Conservation (phyloP, 2,888 invertebrate species). For the Cyrtodaria siliqua region DNA sequence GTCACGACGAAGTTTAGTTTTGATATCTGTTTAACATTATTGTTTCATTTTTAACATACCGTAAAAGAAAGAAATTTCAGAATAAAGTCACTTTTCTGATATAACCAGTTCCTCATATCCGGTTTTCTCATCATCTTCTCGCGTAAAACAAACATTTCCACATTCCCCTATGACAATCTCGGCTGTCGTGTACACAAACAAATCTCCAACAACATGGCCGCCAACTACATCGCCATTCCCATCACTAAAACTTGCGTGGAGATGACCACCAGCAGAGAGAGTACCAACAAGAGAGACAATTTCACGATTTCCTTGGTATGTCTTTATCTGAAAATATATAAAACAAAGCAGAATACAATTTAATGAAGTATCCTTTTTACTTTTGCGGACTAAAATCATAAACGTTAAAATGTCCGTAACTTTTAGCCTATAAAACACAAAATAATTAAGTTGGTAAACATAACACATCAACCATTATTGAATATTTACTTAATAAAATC, state of each 20-base stretch:
- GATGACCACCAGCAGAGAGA: constrained; percentile 84
- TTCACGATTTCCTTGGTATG: constrained; percentile 81
- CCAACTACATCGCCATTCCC: constrained; percentile 84
- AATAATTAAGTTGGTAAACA: too few relatives aligned
- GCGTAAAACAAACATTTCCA: constrained; percentile 67
- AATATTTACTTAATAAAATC: too few relatives aligned
- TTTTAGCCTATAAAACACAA: too few relatives aligned
- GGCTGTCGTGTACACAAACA: constrained; percentile 86
- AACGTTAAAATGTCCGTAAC: too few relatives aligned
- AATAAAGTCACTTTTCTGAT: not conserved
- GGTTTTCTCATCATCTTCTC: constrained; percentile 71
- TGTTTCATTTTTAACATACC: too few relatives aligned
- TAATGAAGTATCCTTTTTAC: too few relatives aligned
- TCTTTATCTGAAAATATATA: constrained; percentile 78
- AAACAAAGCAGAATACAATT: too few relatives aligned
- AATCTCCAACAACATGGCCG: constrained; percentile 85
- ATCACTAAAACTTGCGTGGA: constrained; percentile 85
- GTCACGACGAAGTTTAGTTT: too few relatives aligned
- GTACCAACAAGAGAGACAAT: constrained; percentile 86
- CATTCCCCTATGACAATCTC: constrained; percentile 85
- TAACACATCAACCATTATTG: too few relatives aligned
- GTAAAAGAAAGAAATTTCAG: too few relatives aligned
- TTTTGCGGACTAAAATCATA: too few relatives aligned
- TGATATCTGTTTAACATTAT: too few relatives aligned
- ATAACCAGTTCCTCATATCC: constrained; percentile 80